phyloP scores from a whole-genome alignment of 2,113 vertebrate species.

The Oceanites oceanicus region DNA sequence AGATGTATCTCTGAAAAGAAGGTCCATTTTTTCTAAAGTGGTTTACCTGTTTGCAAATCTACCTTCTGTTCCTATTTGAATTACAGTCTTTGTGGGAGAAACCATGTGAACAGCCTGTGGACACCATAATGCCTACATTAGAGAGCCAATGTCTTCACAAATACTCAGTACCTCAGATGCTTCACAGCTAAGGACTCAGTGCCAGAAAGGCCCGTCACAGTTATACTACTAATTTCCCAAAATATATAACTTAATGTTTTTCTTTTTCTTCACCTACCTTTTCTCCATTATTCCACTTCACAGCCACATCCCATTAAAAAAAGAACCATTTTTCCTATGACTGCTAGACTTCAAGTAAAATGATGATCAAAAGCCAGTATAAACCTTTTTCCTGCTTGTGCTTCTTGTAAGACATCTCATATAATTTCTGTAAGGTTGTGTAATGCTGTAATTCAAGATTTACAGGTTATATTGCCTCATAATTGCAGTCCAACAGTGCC shows the following conservation, averaged over 20 bases:
- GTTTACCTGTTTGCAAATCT: background rate
- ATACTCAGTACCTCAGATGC: background rate
- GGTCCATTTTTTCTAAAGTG: background rate
- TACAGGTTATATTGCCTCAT: background rate
- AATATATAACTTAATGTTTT: background rate
- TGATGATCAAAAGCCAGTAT: background rate
- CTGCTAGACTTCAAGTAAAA: background rate
- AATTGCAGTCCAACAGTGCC: constrained; percentile 67
- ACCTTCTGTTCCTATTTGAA: background rate
- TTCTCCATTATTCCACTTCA: background rate
- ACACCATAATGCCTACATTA: background rate
- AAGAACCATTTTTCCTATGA: background rate
- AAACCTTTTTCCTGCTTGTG: background rate
- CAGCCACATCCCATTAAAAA: background rate
- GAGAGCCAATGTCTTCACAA: background rate
- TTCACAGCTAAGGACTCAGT: background rate
- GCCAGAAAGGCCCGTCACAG: background rate
- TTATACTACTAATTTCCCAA: background rate
- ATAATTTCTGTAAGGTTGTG: background rate
- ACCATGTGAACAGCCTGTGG: background rate
- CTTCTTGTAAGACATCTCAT: background rate
- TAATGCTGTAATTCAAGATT: background rate
- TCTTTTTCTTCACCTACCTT: background rate
- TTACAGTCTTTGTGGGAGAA: background rate
- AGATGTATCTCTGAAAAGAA: background rate